phyloP scores from a whole-genome alignment of 2,888 invertebrate genomes.

The Cylloceria caligata region DNA sequence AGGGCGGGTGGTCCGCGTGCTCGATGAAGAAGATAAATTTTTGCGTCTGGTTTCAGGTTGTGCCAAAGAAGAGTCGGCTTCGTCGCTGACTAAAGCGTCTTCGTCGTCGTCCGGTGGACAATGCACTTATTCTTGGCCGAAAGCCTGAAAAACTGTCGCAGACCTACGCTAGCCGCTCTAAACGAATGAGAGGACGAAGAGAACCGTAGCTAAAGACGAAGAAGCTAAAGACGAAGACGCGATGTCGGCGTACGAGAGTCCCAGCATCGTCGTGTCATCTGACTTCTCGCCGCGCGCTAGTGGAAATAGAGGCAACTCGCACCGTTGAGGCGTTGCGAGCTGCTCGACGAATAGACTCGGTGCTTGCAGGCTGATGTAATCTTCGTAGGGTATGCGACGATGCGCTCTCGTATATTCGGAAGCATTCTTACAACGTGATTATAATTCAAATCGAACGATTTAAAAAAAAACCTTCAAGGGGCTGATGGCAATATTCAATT shows the following conservation, averaged over 20 bases:
- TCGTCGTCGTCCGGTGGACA: slow-evolving; percentile 44
- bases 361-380: slow-evolving; percentile 70
- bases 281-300: slow-evolving; percentile 27
- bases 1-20: neutral
- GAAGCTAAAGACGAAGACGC: too few species aligned
- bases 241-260: neutral
- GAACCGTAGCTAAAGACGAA: slow-evolving; percentile 35
- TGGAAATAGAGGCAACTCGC: slow-evolving; percentile 63
- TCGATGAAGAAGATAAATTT: slow-evolving; percentile 52
- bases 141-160: slow-evolving; percentile 64
- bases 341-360: slow-evolving; percentile 5
- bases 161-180: slow-evolving; percentile 42
- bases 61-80: slow-evolving; percentile 58
- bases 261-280: slow-evolving; percentile 43
- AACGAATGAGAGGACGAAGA: slow-evolving; percentile 59
- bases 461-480: neutral
- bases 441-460: neutral
- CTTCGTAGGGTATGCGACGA: slow-evolving; percentile 47
- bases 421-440: neutral
- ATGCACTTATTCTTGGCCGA: slow-evolving; percentile 68
- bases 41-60: slow-evolving; percentile 61
- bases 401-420: neutral
- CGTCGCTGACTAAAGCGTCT: neutral
- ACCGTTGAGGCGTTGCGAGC: neutral
- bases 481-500: too few species aligned